Evolutionary conservation across 2,113 vertebrate genomes (phyloP).

Genomic region (Stigmatopora argus): DNA sequence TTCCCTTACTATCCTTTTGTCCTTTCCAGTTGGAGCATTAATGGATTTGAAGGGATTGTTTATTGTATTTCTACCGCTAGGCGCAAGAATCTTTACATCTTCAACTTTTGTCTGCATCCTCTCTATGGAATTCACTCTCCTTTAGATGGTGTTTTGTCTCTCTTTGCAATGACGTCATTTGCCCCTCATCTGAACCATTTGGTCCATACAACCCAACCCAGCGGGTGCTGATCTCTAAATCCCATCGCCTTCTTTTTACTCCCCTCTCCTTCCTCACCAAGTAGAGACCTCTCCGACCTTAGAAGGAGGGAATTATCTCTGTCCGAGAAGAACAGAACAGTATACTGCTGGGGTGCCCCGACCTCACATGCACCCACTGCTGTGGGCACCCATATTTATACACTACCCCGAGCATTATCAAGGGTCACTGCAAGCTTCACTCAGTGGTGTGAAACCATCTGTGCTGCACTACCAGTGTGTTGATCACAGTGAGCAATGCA

Average conservation of each 20-base stretch:
- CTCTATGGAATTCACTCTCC: conserved; percentile 6
- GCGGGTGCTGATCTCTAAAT: conserved; percentile 68
- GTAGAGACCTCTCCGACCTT: conserved; percentile 46
- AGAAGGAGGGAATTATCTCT: conserved; percentile 61
- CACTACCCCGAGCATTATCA: conserved; percentile 28
- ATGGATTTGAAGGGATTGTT: conserved; percentile 54
- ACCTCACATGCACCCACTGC: conserved; percentile 60
- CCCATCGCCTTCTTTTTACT: conserved; percentile 53
- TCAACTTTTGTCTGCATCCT: conserved; percentile 10
- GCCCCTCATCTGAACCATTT: conserved; percentile 61
- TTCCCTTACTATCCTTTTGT: conserved; percentile 41
- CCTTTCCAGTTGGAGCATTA: conserved; percentile 38
- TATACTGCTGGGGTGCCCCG: conserved; percentile 24
- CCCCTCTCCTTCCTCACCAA: conserved; percentile 51
- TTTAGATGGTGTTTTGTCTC: conserved; percentile 26
- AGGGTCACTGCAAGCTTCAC: conserved; percentile 23
- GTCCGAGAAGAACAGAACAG: conserved; percentile 51
- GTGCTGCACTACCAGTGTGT: conserved; percentile 5
- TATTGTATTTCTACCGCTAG: conserved; percentile 24
- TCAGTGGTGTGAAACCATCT: conserved; percentile 26
- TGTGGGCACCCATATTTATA: conserved; percentile 45
- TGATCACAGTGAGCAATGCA: conserved; percentile 2
- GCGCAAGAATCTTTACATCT: conserved; percentile 22
- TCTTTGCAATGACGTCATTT: conserved; percentile 49
- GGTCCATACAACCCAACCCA: conserved; percentile 64